Evolutionary conservation across 1,140 invertebrate genomes (phyloP).

Genomic region (Drosophila sturtevanti): DNA sequence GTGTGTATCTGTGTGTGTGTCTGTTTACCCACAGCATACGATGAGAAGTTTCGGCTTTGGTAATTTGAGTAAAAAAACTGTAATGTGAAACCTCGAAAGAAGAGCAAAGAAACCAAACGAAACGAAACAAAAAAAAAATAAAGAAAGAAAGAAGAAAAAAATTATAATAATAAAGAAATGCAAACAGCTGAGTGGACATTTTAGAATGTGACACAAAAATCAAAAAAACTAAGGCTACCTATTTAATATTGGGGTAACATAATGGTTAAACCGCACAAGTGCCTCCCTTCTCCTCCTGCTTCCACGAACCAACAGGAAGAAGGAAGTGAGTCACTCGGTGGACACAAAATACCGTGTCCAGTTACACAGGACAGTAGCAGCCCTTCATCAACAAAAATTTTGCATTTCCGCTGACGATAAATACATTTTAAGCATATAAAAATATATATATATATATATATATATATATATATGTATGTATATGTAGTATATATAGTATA

Average conservation of each 20-base stretch:
- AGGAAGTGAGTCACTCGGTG: constrained; percentile 65
- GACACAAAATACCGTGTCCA: constrained; percentile 16
- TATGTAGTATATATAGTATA: constrained; percentile 31
- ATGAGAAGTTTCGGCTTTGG: constrained; percentile 49
- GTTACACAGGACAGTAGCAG: constrained; percentile 70
- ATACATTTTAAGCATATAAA: constrained; percentile 55
- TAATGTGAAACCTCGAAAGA: constrained; percentile 45
- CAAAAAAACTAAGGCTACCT: constrained; percentile 17
- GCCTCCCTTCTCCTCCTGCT: constrained; percentile 13
- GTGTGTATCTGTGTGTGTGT: background rate
- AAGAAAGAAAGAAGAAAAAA: background rate
- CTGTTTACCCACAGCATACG: constrained; percentile 46
- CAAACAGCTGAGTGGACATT: constrained; percentile 74
- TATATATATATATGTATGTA: constrained; percentile 16
- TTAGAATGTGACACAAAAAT: constrained; percentile 38
- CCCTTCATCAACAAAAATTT: constrained; percentile 4
- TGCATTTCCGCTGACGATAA: constrained; percentile 62
- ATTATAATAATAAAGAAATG: constrained; percentile 19
- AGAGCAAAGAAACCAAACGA: background rate
- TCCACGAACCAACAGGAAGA: background rate
- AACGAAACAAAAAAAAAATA: background rate
- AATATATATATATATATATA: constrained; percentile 23
- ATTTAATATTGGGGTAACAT: constrained; percentile 27
- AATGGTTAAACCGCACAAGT: constrained; percentile 65
- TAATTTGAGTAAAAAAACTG: constrained; percentile 57